Evolutionary conservation across 37 sponge, comb jelly and placozoan genomes (phyloP), one percentile per base, ranked within the genome.

Genomic region (Chondrosia reniformis): DNA sequence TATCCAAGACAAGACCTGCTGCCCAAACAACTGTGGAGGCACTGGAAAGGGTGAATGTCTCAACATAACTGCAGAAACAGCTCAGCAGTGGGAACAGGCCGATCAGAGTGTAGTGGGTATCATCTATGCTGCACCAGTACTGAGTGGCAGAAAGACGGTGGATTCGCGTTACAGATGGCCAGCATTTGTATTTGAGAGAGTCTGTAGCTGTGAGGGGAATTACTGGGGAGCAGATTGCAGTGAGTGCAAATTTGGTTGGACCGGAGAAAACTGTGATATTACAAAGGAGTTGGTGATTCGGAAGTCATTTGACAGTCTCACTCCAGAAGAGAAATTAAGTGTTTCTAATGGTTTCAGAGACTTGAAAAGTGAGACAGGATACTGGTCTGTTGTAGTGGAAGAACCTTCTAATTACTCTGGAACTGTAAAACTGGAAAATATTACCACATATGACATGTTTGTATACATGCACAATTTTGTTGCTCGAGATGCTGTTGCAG

Each of bases 81-180:
- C 4, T 28, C 38, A 46, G 42, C n/a, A 21, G 19, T 74, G 75
- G 75, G 46, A 44, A 43, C 27, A n/a, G 28, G n/a, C 49, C 45
- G 49, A 36, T 36, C 21, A 5, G 24, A 44, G 3, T 9, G 49
- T 74, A 3, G 34, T 27, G 4, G 52, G 17, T 17, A 40, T 36
- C 4, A 17, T 74, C 6, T 7, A 40, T 8, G 41, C 42, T 6
- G 49, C 49, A 4, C n/a, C 46, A 25, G 22, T 27, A 10, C 31
- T 36, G 17, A 3, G 5, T 19, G 39, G 39, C 5, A 66, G 57
- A 57, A 46, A 46, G 4, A 79, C 63, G 39, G 79, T 66, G 5
- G 82, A 81, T 39, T 19, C 74, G 3, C 74, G 82, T 31, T 81
- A 81, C 63, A 24, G 24, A 4, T 81, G 82, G 82, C 82, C 82